phyloP scores from a whole-genome alignment of 1,140 invertebrate genomes.

The Arctopsyche grandis region DNA sequence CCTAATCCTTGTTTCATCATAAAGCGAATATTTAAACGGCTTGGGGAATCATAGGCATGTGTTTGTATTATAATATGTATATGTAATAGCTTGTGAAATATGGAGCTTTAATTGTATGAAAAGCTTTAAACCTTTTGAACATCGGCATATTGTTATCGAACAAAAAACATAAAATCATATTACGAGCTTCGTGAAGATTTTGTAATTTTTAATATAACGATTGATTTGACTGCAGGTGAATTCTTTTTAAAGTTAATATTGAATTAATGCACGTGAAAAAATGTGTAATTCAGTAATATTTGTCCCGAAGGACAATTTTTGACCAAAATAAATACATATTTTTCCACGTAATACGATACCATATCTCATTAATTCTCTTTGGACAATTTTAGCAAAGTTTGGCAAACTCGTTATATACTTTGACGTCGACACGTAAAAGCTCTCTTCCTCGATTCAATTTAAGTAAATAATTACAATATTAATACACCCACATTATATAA shows the following conservation, averaged over 20 bases:
- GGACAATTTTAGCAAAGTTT: neutral
- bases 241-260: too few species aligned
- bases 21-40: slow-evolving; percentile 11
- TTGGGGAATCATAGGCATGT: neutral
- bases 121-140: too few species aligned
- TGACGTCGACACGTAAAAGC: neutral
- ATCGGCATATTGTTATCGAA: too few species aligned
- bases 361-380: slow-evolving; percentile 11
- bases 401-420: neutral
- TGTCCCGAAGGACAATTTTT: neutral
- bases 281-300: neutral
- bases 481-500: too few species aligned
- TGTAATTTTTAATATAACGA: too few species aligned
- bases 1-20: neutral
- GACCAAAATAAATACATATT: neutral
- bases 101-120: neutral
- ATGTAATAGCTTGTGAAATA: neutral
- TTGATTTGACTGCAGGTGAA: too few species aligned
- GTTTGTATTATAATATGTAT: too few species aligned
- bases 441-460: too few species aligned
- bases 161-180: too few species aligned
- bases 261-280: too few species aligned
- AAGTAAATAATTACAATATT: too few species aligned
- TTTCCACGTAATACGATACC: neutral
- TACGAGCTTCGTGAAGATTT: too few species aligned